Evolutionary conservation across 2,797 vertebrate genomes (phyloP).

Genomic region (Cyprinodon diabolis): DNA sequence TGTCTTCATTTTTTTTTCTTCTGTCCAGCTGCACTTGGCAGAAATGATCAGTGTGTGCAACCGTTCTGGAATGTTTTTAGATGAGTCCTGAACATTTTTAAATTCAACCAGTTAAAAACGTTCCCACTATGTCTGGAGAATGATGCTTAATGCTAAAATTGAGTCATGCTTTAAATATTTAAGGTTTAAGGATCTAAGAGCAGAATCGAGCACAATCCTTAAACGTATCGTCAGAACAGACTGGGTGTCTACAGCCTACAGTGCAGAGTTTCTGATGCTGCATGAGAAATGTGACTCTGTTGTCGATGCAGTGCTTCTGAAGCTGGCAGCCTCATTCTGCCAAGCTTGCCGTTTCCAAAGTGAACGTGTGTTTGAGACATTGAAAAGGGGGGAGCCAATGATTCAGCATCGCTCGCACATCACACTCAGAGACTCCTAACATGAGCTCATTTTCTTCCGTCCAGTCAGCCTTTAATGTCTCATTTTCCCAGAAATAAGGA

Average conservation of each 20-base stretch:
- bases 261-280: constrained; percentile 22
- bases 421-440: constrained; percentile 19
- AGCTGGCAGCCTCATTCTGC: constrained; percentile 57
- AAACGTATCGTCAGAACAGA: background rate
- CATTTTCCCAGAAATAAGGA: background rate
- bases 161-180: constrained; percentile 34
- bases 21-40: constrained; percentile 32
- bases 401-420: constrained; percentile 49
- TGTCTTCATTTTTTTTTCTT: constrained; percentile 13
- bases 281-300: constrained; percentile 20
- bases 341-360: constrained; percentile 43
- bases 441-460: constrained; percentile 10
- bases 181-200: constrained; percentile 6
- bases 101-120: constrained; percentile 13
- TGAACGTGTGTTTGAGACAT: constrained; percentile 31
- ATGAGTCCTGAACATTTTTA: background rate
- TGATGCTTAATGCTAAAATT: constrained; percentile 20
- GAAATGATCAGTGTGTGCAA: constrained; percentile 28
- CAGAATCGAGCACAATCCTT: background rate
- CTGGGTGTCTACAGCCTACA: constrained; percentile 2
- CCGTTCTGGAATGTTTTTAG: constrained; percentile 37
- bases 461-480: background rate
- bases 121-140: constrained; percentile 23
- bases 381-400: constrained; percentile 35
- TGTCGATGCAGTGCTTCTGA: constrained; percentile 35